Conservation (phyloP, 1,140 invertebrate species). For the Leptonema lineaticorne region DNA sequence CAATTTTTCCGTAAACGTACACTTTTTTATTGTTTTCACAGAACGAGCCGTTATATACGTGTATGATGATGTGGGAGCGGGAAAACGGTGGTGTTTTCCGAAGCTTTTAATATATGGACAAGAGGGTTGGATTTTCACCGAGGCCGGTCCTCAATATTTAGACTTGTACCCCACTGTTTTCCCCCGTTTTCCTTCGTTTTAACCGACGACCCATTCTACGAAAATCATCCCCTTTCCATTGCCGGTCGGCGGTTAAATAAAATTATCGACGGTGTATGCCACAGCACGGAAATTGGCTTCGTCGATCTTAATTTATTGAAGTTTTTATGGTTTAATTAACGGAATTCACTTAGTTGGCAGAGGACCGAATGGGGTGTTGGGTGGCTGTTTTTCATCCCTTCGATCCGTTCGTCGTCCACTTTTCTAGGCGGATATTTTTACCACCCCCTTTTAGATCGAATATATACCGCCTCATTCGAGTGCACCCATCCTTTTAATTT, state of each 20-base stretch:
- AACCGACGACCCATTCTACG: too few relatives aligned
- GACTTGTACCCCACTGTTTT: background rate
- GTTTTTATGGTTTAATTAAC: slow-evolving; percentile 62
- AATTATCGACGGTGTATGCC: slow-evolving; percentile 40
- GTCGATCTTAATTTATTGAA: slow-evolving; percentile 60
- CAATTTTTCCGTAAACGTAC: too few relatives aligned
- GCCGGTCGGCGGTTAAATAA: slow-evolving; percentile 38
- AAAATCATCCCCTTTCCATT: slow-evolving; percentile 5
- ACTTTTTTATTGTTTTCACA: background rate
- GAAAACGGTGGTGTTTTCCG: too few relatives aligned
- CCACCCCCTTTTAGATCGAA: too few relatives aligned
- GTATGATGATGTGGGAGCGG: too few relatives aligned
- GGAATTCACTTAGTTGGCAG: slow-evolving; percentile 56
- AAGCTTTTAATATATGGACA: slow-evolving; percentile 4
- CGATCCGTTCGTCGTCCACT: background rate
- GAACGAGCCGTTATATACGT: background rate
- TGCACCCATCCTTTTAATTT: too few relatives aligned
- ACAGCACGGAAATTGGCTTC: slow-evolving; percentile 52
- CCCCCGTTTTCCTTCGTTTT: too few relatives aligned
- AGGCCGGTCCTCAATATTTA: slow-evolving; percentile 3
- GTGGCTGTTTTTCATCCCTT: too few relatives aligned
- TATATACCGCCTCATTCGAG: too few relatives aligned
- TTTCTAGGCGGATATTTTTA: background rate
- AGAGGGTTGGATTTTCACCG: background rate
- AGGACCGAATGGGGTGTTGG: slow-evolving; percentile 27